Base-by-base conservation (phyloP, 1,140 invertebrate genomes). In the Stegodyphus dumicola region DNA sequence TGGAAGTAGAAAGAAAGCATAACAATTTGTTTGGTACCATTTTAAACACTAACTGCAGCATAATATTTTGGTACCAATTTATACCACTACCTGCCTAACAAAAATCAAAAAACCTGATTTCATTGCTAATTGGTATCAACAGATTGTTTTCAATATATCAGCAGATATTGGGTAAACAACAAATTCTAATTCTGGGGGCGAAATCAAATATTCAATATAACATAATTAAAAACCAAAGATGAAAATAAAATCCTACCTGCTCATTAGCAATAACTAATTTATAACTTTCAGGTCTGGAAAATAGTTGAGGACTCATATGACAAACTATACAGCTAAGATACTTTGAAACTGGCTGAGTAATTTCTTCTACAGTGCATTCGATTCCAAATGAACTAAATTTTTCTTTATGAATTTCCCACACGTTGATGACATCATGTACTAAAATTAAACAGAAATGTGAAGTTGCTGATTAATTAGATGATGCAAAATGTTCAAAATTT, bases 221-320 rank as follows among this genome's bases (percentile, higher is more conserved):
- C 33, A 33, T 3, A 33, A 33, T 3, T 33, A 33, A 33, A 33
- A 33, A 33, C 1, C 33, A 33, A 33, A 33, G 1, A 1, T 1
- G 33, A 33, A 33, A 33, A 33, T 33, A 33, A 33, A 33, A 33
- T 33, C 69, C 88, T 89, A 89, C 89, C 86, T 90, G 89, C 7
- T 91, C 90, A 85, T 92, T 90, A 6, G 90, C 90, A 76, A 92
- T 90, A 76, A 92, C 91, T 10, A 93, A 88, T 85, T 92, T 91
- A 88, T 92, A 93, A 49, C 91, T 90, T 64, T 92, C 90, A 0
- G 89, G 74, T 54, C 88, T 87, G 51, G 91, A 90, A 87, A 92
- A 92, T 4, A 92, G 69, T 60, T 91, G 90, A 54, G 87, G 85
- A 84, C 92, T 92, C 11, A 93, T 90, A 75, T 91, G 90, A 77